Evolutionary conservation across 2,888 invertebrate genomes (phyloP).

Genomic region (Drosophila pseudotakahashii): DNA sequence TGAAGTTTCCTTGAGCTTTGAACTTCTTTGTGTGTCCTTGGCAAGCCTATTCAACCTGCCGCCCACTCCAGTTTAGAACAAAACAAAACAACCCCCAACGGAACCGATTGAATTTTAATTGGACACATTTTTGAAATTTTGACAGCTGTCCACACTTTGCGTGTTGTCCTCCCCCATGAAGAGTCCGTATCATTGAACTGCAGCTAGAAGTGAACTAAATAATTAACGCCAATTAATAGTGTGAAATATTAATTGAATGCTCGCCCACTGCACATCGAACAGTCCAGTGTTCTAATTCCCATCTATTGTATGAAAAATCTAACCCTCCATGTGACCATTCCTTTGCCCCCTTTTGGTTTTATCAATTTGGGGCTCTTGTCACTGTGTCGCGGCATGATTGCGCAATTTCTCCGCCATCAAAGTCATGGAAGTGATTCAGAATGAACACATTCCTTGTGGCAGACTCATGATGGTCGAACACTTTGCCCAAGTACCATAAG

Average conservation of each 20-base stretch:
- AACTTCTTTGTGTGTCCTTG: conserved; percentile 72
- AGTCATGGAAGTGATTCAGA: conserved; percentile 26
- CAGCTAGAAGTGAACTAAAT: conserved; percentile 34
- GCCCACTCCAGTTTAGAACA: background rate
- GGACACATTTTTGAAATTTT: conserved; percentile 58
- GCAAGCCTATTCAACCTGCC: conserved; percentile 9
- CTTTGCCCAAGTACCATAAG: background rate
- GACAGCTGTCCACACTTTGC: conserved; percentile 64
- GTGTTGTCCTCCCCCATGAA: background rate
- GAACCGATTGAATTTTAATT: conserved; percentile 60
- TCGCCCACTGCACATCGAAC: conserved; percentile 2
- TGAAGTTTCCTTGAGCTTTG: conserved; percentile 68
- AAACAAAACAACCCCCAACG: background rate
- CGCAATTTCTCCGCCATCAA: conserved; percentile 53
- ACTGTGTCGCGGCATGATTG: conserved; percentile 32
- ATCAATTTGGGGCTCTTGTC: conserved; percentile 34
- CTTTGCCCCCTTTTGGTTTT: conserved; percentile 3
- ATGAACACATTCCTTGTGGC: conserved; percentile 9
- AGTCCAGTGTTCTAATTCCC: conserved; percentile 33
- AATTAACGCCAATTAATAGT: conserved; percentile 65
- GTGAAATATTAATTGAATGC: conserved; percentile 69
- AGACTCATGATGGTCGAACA: conserved; percentile 24
- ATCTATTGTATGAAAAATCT: background rate
- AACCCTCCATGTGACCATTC: background rate
- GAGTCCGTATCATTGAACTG: conserved; percentile 29